A percentile compares a stretch with the other conserved stretches of the same genome.
These are phyloP conservation scores for Neoaliturus tenellus DNA, from an alignment of 2,888 invertebrate species.

Conservation along the genomic window DNA sequence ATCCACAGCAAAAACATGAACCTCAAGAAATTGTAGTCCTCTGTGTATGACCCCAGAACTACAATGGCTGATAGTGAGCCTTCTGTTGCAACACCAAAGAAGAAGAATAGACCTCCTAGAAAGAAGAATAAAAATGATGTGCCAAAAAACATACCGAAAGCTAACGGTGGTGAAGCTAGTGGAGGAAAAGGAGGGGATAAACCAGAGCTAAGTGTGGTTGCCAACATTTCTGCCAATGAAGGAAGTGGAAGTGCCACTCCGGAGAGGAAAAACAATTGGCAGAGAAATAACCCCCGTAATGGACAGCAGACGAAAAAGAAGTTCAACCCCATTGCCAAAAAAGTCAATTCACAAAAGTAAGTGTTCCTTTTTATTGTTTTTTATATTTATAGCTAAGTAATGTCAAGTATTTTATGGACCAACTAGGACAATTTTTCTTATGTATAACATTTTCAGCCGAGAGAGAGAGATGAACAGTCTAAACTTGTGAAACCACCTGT, in stretches of 20 bases:
- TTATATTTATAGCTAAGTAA: too few species aligned
- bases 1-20: neutral
- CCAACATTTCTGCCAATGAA: constrained; percentile 11
- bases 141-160: neutral
- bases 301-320: neutral
- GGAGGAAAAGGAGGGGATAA: neutral
- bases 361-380: neutral
- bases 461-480: too few species aligned
- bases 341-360: neutral
- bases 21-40: neutral
- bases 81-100: neutral
- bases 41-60: neutral
- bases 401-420: too few species aligned
- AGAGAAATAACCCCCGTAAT: neutral
- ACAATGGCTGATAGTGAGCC: neutral
- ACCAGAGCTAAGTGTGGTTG: neutral
- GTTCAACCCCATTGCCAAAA: neutral
- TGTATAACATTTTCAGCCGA: too few species aligned
- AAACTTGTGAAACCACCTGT: too few species aligned
- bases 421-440: too few species aligned
- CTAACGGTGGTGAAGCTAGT: neutral
- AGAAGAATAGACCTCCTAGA: neutral
- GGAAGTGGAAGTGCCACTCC: neutral
- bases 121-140: constrained; percentile 25
- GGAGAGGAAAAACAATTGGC: neutral